Conservation (phyloP, 1,140 invertebrate genomes). For the Sitodiplosis mosellana region DNA sequence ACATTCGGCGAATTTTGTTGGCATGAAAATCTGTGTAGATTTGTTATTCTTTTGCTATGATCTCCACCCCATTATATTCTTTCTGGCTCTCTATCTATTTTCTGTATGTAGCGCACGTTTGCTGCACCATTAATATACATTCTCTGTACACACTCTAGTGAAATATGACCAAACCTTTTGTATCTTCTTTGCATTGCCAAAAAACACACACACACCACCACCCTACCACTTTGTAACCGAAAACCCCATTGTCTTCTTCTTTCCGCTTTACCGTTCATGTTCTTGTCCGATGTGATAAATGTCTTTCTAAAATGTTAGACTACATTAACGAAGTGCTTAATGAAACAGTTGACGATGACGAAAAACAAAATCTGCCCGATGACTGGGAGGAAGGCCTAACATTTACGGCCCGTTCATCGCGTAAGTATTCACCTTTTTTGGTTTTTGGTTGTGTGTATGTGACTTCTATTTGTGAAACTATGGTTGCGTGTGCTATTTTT, state of each 20-base stretch:
- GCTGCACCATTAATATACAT: too few species aligned
- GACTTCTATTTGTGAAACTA: not conserved
- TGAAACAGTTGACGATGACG: conserved; percentile 43
- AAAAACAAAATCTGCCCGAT: conserved; percentile 34
- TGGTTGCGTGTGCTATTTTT: too few species aligned
- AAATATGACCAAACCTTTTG: not conserved
- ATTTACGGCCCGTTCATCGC: conserved; percentile 64
- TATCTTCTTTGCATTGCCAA: not conserved
- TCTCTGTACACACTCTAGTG: too few species aligned
- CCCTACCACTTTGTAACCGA: not conserved
- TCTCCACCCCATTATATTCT: too few species aligned
- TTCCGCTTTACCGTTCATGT: not conserved
- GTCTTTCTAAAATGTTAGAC: conserved; percentile 29
- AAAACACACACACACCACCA: too few species aligned
- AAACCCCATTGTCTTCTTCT: not conserved
- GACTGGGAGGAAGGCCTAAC: conserved; percentile 72
- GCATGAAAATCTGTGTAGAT: too few species aligned
- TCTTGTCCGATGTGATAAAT: not conserved
- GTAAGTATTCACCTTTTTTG: conserved; percentile 36
- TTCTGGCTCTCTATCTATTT: too few species aligned
- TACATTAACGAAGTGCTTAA: conserved; percentile 64
- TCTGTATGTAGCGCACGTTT: too few species aligned
- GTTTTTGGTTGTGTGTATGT: too few species aligned
- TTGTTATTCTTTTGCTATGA: too few species aligned
- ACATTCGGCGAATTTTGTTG: too few species aligned